phyloP scores from a whole-genome alignment of 64 coral and sea anemone genomes.

The Trachythela sp. region DNA sequence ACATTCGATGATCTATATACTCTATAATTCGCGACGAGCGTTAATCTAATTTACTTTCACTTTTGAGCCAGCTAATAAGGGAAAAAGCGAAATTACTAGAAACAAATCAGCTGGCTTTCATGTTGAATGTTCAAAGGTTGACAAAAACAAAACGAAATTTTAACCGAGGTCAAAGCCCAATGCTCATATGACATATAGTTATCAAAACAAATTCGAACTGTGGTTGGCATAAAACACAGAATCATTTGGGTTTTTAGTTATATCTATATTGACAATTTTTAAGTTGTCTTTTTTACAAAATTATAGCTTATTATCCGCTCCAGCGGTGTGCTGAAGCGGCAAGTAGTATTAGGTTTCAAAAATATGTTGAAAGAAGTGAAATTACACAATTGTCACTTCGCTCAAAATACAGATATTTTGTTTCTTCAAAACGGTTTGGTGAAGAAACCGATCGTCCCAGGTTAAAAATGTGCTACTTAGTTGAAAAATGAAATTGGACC shows the following conservation, averaged over 20 bases:
- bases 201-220: neutral
- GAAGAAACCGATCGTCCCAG: neutral
- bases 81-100: neutral
- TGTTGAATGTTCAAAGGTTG: neutral
- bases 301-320: neutral
- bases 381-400: neutral
- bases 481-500: neutral
- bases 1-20: neutral
- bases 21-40: too few species aligned
- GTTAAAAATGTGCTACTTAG: neutral
- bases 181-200: neutral
- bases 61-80: neutral
- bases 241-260: neutral
- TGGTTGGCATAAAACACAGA: neutral
- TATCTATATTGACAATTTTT: neutral
- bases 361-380: conserved; percentile 12
- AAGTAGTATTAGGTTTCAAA: neutral
- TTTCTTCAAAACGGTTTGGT: neutral
- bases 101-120: neutral
- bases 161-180: neutral
- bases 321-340: neutral
- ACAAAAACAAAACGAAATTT: neutral
- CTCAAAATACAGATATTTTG: neutral
- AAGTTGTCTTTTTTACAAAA: neutral
- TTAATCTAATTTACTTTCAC: too few species aligned